Conservation (phyloP, 1,140 invertebrate genomes). For the Drosophila cardini region DNA sequence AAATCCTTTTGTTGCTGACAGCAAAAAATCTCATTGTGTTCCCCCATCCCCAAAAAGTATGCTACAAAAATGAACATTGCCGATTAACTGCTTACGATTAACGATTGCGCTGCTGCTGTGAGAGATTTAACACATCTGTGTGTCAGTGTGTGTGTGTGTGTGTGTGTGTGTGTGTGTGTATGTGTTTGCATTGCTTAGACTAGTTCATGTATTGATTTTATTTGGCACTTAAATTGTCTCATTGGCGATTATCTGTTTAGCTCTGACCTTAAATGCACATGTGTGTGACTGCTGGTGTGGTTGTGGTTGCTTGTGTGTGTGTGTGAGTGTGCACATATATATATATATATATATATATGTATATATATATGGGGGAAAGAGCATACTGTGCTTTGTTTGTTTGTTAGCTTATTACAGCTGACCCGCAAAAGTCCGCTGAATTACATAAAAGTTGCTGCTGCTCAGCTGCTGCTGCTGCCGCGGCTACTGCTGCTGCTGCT, state of each 20-base stretch:
- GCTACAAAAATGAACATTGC: conserved; percentile 17
- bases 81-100: neutral
- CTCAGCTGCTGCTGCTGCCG: neutral
- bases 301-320: conserved; percentile 4
- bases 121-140: conserved; percentile 24
- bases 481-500: neutral
- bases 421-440: conserved; percentile 31
- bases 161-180: conserved; percentile 2
- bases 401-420: conserved; percentile 36
- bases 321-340: conserved; percentile 16
- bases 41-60: conserved; percentile 10
- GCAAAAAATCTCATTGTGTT: neutral
- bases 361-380: neutral
- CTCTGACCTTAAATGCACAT: conserved; percentile 16
- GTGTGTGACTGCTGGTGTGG: neutral
- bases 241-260: conserved; percentile 48
- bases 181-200: conserved; percentile 13
- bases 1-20: conserved; percentile 5
- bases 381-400: conserved; percentile 12
- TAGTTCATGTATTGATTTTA: conserved; percentile 47
- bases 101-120: neutral
- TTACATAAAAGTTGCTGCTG: conserved; percentile 40
- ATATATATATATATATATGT: neutral
- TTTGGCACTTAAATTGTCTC: conserved; percentile 48
- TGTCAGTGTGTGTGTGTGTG: conserved; percentile 2